These are phyloP conservation scores for Arctopsyche grandis DNA, from an alignment of 1,140 invertebrate species.

Conservation along the genomic window DNA sequence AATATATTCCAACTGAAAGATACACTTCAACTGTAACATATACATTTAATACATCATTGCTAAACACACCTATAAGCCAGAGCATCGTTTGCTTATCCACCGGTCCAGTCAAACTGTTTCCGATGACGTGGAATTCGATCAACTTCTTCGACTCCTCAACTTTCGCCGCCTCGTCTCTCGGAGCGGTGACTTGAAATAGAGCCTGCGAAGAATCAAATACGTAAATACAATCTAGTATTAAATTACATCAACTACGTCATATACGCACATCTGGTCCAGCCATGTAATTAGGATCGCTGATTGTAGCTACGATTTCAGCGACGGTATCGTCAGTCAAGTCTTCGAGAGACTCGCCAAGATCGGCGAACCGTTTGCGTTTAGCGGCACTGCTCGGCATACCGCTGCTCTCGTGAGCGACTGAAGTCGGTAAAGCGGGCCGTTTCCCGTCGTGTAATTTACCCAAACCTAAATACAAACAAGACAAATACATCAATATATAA, in stretches of 20 bases:
- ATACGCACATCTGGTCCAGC: slow-evolving; percentile 77
- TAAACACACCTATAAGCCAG: slow-evolving; percentile 78
- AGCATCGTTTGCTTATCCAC: slow-evolving; percentile 91
- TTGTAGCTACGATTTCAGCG: slow-evolving; percentile 79
- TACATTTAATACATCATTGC: slow-evolving; percentile 9
- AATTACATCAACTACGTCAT: too few species aligned
- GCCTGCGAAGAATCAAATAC: slow-evolving; percentile 60
- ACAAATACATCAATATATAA: background rate
- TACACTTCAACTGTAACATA: too few species aligned
- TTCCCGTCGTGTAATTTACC: slow-evolving; percentile 50
- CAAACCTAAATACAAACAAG: slow-evolving; percentile 20
- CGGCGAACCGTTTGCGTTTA: slow-evolving; percentile 60
- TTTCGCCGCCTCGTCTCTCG: slow-evolving; percentile 91
- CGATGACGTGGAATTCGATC: slow-evolving; percentile 94
- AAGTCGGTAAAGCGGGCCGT: slow-evolving; percentile 33
- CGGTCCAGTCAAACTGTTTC: slow-evolving; percentile 88
- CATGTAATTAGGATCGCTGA: slow-evolving; percentile 83
- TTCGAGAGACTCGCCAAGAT: slow-evolving; percentile 65
- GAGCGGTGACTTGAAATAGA: slow-evolving; percentile 84
- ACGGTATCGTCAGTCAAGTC: slow-evolving; percentile 76
- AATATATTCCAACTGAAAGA: too few species aligned
- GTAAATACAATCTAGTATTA: slow-evolving; percentile 1
- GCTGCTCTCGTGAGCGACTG: slow-evolving; percentile 19
- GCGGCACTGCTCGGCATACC: slow-evolving; percentile 54
- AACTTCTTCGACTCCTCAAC: slow-evolving; percentile 87